Evolutionary conservation across 2,888 invertebrate genomes (phyloP).

Genomic region (Tupiocoris notatus): DNA sequence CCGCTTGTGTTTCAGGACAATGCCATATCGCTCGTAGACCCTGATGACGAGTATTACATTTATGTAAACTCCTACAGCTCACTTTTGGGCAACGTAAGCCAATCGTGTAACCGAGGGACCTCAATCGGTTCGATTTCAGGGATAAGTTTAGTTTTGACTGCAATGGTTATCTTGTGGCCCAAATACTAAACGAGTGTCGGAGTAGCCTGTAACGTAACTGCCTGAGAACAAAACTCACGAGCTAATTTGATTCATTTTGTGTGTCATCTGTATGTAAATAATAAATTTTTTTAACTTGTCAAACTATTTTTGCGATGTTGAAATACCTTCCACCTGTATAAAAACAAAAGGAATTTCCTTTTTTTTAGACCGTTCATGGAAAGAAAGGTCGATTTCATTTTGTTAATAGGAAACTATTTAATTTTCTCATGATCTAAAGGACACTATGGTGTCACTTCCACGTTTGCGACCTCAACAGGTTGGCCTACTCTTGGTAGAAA

Average conservation of each 20-base stretch:
- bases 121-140: not conserved
- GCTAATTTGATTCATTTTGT: not conserved
- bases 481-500: too few species aligned
- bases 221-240: not conserved
- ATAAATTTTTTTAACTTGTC: not conserved
- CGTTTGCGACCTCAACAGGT: too few species aligned
- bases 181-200: not conserved
- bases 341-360: too few species aligned
- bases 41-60: constrained; percentile 24
- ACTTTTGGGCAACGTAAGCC: constrained; percentile 7
- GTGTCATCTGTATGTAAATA: not conserved
- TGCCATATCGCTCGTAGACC: constrained; percentile 25
- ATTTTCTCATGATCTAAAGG: too few species aligned
- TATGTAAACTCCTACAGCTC: constrained; percentile 22
- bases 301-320: not conserved
- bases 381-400: too few species aligned
- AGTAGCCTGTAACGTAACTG: not conserved
- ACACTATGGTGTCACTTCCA: too few species aligned
- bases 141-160: not conserved
- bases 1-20: constrained; percentile 19
- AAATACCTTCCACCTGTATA: too few species aligned
- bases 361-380: too few species aligned
- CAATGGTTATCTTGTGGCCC: not conserved
- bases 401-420: too few species aligned
- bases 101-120: constrained; percentile 10